A percentile compares a stretch with the other conserved stretches of the same genome.
These are phyloP conservation scores for Tetramorium parvispinum DNA, from an alignment of 1,140 invertebrate genomes.

Conservation along the genomic window DNA sequence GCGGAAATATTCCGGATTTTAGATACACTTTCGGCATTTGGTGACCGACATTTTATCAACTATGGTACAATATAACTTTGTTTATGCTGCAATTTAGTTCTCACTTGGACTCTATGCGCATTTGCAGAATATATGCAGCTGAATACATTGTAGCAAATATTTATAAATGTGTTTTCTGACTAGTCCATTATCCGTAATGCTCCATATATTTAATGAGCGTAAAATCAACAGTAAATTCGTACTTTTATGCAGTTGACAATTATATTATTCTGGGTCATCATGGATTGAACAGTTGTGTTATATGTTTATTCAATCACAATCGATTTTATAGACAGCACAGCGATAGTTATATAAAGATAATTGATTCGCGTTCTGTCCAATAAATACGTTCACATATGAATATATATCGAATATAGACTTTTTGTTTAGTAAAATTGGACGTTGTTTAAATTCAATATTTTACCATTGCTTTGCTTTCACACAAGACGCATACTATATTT, in stretches of 20 bases:
- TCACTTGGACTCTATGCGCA: neutral
- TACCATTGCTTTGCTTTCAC: neutral
- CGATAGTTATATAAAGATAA: slow-evolving; percentile 23
- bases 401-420: neutral
- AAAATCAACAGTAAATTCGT: neutral
- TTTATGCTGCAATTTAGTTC: neutral
- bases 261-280: neutral
- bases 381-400: slow-evolving; percentile 6
- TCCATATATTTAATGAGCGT: neutral
- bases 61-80: neutral
- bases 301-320: slow-evolving; percentile 24
- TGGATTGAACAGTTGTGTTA: neutral
- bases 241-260: neutral
- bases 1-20: slow-evolving; percentile 26
- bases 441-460: slow-evolving; percentile 32
- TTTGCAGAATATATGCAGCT: neutral
- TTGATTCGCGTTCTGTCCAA: slow-evolving; percentile 36
- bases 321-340: neutral
- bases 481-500: neutral
- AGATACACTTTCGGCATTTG: neutral
- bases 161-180: neutral
- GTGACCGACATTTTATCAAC: slow-evolving; percentile 6
- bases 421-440: slow-evolving; percentile 10
- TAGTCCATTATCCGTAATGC: neutral
- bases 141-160: neutral